Base-by-base conservation (phyloP, 1,140 invertebrate species). In the Drosophila triauraria region DNA sequence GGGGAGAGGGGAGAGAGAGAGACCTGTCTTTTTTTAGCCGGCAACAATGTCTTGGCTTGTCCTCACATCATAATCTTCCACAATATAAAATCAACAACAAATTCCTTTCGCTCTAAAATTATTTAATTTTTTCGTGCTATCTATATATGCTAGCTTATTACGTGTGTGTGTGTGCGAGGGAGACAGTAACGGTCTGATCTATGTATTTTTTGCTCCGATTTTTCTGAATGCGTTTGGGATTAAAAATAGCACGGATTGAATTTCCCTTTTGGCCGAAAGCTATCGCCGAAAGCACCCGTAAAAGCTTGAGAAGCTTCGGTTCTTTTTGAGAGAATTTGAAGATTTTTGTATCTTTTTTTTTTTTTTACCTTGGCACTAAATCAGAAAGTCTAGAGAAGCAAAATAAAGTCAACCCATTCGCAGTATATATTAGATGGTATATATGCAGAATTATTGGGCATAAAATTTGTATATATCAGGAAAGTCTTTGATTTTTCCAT, bases 301-400 rank as follows among this genome's bases (percentile, higher is more conserved):
- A 68, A 67, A 69, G 75, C 60, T 64, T 77, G 4, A 58, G 56
- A 43, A 67, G 58, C 59, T 75, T 72, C 69, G 47, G 17, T 25
- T 32, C 46, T 62, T 68, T 47, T 67, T 6, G 30, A 40, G 17
- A 10, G 15, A 43, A 42, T 71, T 67, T 50, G n/a, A 69, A 67
- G 75, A 75, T 56, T 56, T 7, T 59, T 54, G 42, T 54, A 42
- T 27, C 61, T 58, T 9, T 54, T 38, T 7, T 23, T 38, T 13
- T 38, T 77, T 85, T 78, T 78, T 85, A 85, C 82, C 82, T 85
- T 85, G 82, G 82, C 82, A 85, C 82, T 82, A 85, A 85, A 85
- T 81, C 64, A 75, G 83, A 84, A 56, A 47, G 51, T 53, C 32
- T 63, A 44, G 43, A 67, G 53, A 47, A 42, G 60, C 30, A 40